Evolutionary conservation across 2,797 vertebrate genomes (phyloP).

Genomic region (Zalophus californianus): DNA sequence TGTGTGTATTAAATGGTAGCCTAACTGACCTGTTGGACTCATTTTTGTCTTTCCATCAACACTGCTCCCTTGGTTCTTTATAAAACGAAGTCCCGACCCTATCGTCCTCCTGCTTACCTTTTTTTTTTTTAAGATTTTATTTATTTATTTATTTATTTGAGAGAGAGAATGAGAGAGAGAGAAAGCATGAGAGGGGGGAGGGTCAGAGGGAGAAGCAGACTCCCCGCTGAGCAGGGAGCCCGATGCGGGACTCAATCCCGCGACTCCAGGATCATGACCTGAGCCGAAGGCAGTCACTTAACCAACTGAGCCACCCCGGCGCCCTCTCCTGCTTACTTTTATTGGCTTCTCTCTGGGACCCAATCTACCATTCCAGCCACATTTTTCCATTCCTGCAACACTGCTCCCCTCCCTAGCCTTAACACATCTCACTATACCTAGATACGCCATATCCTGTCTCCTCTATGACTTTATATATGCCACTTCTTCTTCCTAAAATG

Average conservation of each 20-base stretch:
- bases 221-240: no score
- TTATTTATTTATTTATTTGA: no score
- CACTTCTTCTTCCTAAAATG: neutral
- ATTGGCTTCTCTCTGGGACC: neutral
- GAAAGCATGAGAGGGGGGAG: no score
- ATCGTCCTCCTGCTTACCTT: neutral
- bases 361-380: neutral
- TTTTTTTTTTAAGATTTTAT: no score
- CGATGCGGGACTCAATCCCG: no score
- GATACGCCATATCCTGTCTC: neutral
- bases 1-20: neutral
- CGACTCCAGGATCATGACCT: no score
- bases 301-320: no score
- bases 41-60: neutral
- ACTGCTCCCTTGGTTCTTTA: neutral
- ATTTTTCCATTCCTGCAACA: conserved; percentile 27
- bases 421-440: neutral
- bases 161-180: no score
- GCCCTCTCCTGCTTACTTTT: neutral
- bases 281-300: no score
- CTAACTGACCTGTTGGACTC: neutral
- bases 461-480: neutral
- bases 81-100: neutral
- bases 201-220: no score
- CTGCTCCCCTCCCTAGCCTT: neutral